Conservation (phyloP, 1,140 invertebrate species). For the Diprion similis region DNA sequence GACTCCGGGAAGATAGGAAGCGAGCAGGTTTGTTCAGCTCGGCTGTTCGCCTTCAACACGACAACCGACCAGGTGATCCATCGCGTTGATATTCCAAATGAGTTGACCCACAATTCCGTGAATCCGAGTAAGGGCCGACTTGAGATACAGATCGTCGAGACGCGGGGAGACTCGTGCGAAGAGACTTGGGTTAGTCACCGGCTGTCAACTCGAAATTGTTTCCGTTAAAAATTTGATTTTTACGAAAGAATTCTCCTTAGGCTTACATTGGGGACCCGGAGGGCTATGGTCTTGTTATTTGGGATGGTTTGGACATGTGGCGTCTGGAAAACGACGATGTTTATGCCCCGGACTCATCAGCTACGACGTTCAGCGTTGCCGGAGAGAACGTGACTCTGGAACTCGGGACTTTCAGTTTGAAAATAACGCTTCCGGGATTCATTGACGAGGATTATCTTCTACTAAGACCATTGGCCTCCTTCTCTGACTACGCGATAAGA, state of each 20-base stretch:
- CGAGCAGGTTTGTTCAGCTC: conserved; percentile 50
- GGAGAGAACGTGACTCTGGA: conserved; percentile 73
- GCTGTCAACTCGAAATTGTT: neutral
- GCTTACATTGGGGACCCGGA: conserved; percentile 69
- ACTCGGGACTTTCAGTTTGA: conserved; percentile 73
- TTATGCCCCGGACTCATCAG: conserved; percentile 65
- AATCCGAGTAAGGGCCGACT: conserved; percentile 55
- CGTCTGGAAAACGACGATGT: conserved; percentile 70
- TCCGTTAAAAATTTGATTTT: neutral
- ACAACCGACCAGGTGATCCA: conserved; percentile 52
- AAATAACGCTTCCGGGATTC: conserved; percentile 46
- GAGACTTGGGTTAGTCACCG: neutral
- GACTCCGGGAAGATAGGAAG: conserved; percentile 58
- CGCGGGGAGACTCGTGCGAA: neutral
- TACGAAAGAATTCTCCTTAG: neutral
- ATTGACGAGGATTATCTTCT: neutral
- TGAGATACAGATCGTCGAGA: conserved; percentile 67
- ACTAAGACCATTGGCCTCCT: conserved; percentile 25
- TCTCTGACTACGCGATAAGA: neutral
- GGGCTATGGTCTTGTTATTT: conserved; percentile 67
- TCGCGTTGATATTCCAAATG: conserved; percentile 44
- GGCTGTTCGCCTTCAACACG: conserved; percentile 58
- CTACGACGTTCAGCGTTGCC: conserved; percentile 70
- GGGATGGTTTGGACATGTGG: conserved; percentile 62
- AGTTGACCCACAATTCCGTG: conserved; percentile 37